Base-by-base conservation (phyloP, 92 coral and sea anemone species). In the Siderastrea siderea region DNA sequence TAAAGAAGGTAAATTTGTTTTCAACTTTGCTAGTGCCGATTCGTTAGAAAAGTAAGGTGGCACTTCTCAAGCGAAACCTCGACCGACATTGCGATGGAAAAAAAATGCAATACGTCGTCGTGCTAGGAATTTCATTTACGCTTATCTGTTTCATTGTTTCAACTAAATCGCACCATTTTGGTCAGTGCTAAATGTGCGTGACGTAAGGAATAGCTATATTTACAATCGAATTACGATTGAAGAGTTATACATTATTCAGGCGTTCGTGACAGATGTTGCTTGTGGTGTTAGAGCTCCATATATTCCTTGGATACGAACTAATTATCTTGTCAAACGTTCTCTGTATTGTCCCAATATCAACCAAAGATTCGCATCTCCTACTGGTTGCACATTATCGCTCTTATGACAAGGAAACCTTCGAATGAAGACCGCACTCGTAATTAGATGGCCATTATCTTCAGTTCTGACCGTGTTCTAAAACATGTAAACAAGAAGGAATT, bases 221-320 rank as follows among this genome's bases (percentile, higher is more conserved):
- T 58, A 76, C 68, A 44, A 14, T 77, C 68, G 68, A 58, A 44
- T 77, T 44, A 46, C 68, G 59, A 79, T 47, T 26, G 0, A 26
- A 26, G 72, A 63, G 47, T 79, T 47, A 62, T 61, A 38, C 63
- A 79, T 79, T 64, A 79, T 47, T 79, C 17, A 79, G 5, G n/a
- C 16, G 9, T 8, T 17, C 72, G 26, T 8, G 17, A 63, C 71
- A 79, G 83, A 62, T 79, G 83, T 62, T 49, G 63, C n/a, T n/a
- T 77, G 49, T 44, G 45, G 68, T 77, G n/a, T 50, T 7, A 10
- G 59, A 9, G 78, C 78, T 74, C 16, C 55, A 45, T 45, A 45
- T 77, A 6, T 15, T 10, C 71, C 72, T 48, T 14, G 83, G 83
- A 79, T 17, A 19, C 70, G 46, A 61, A 78, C 71, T 79, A 15